Conservation (phyloP, 2,797 vertebrate species). For the Peromyscus attwateri region DNA sequence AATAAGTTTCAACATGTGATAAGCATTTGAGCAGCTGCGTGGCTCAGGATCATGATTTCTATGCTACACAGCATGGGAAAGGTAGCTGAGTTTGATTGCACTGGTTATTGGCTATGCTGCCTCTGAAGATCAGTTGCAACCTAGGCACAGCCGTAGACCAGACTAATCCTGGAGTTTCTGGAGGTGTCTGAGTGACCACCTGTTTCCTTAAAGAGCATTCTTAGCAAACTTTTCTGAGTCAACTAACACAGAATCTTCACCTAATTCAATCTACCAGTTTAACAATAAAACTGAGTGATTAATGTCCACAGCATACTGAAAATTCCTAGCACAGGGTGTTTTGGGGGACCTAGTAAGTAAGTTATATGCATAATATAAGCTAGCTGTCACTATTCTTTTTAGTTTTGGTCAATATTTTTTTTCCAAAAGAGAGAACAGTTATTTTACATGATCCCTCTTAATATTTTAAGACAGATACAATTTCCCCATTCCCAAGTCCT, state of each 20-base stretch:
- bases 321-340: not conserved
- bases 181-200: not conserved
- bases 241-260: not conserved
- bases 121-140: not conserved
- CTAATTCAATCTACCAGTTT: not conserved
- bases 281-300: not conserved
- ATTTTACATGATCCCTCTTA: not conserved
- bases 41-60: not conserved
- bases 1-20: not conserved
- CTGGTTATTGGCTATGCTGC: not conserved
- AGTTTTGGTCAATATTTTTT: not conserved
- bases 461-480: constrained; percentile 50
- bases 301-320: not conserved
- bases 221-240: not conserved
- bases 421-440: not conserved
- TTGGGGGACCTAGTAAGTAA: not conserved
- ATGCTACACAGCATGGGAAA: not conserved
- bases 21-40: not conserved
- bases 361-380: not conserved
- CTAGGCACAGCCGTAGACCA: no score
- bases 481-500: not conserved
- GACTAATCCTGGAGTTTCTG: not conserved
- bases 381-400: not conserved
- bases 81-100: not conserved
- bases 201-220: not conserved